Conservation (phyloP, 2,113 vertebrate species). For the Perognathus longimembris region DNA sequence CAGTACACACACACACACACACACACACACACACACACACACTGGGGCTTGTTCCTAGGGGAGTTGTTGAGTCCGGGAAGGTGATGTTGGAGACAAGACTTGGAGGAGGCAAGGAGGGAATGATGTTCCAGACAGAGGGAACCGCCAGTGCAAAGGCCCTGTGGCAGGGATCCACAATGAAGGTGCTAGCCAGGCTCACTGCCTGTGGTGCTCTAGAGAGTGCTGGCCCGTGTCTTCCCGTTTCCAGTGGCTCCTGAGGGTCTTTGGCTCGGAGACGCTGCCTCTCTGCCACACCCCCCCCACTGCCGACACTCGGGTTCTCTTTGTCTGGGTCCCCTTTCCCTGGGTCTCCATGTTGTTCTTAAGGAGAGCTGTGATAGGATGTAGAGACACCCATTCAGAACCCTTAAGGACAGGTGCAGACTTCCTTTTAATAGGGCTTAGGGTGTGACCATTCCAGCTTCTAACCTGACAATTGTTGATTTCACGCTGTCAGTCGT, state of each 20-base stretch:
- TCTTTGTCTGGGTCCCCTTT: neutral
- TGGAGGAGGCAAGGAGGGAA: neutral
- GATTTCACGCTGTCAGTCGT: neutral
- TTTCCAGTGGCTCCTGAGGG: neutral
- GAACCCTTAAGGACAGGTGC: neutral
- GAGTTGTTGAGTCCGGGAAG: neutral
- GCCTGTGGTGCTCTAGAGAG: neutral
- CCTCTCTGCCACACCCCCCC: too few species aligned
- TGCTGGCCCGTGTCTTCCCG: neutral
- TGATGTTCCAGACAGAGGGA: neutral
- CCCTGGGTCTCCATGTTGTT: neutral
- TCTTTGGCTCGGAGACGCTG: neutral
- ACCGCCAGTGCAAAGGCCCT: neutral
- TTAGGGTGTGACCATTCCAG: neutral
- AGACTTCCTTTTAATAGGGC: too few species aligned
- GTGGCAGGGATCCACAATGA: neutral
- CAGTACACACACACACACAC: too few species aligned
- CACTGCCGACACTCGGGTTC: neutral
- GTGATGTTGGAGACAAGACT: neutral
- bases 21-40: too few species aligned
- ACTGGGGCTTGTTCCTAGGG: too few species aligned
- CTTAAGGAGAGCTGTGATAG: neutral
- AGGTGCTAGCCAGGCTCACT: neutral
- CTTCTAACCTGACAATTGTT: neutral
- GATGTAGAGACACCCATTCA: neutral